Percentiles rank a stretch among this genome's conserved stretches.
Evolutionary conservation across 1,140 invertebrate species (phyloP).

Genomic region (Mizuhopecten yessoensis): DNA sequence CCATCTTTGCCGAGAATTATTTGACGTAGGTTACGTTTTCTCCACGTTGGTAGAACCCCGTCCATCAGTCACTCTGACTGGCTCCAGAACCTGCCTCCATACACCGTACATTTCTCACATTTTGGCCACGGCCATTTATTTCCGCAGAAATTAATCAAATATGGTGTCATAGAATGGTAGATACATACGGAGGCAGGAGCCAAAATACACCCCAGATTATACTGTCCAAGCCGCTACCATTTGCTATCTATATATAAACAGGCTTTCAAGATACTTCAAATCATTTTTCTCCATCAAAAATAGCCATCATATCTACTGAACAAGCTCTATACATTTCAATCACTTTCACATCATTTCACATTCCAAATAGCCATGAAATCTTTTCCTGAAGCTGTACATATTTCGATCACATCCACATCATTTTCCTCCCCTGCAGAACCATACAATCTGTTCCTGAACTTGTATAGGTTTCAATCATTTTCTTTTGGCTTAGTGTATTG

Average conservation of each 20-base stretch:
- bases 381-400: not conserved
- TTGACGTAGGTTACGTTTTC: conserved; percentile 38
- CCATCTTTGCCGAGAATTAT: conserved; percentile 32
- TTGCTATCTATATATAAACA: not conserved
- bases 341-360: not conserved
- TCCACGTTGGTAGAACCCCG: conserved; percentile 11
- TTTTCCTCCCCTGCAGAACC: not conserved
- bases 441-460: not conserved
- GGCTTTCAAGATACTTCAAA: not conserved
- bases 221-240: not conserved
- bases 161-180: not conserved
- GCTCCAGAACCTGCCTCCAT: conserved; percentile 36
- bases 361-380: conserved; percentile 16
- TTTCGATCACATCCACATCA: not conserved
- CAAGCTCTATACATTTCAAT: not conserved
- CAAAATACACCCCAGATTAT: not conserved
- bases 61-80: conserved; percentile 31
- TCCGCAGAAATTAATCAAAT: not conserved
- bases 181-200: conserved; percentile 10
- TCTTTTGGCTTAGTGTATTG: not conserved
- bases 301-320: not conserved
- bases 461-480: not conserved
- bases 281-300: not conserved
- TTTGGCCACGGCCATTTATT: conserved; percentile 38
- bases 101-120: conserved; percentile 14